Evolutionary conservation across 2,888 invertebrate species (phyloP).

Genomic region (Ochropleura leucogaster): DNA sequence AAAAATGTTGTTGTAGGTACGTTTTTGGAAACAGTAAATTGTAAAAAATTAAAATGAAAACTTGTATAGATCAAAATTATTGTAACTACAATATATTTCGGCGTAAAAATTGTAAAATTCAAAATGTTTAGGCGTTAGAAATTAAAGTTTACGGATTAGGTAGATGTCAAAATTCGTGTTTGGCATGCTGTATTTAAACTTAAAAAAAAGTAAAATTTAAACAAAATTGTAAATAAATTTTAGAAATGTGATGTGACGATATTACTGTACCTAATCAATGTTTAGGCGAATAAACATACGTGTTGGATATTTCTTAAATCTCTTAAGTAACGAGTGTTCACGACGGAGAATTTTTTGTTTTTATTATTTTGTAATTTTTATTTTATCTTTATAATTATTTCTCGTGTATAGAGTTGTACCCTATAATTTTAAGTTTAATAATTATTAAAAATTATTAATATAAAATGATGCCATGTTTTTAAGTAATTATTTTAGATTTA

Average conservation of each 20-base stretch:
- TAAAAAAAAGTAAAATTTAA: conserved; percentile 70
- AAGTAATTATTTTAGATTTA: conserved; percentile 84
- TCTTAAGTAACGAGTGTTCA: conserved; percentile 73
- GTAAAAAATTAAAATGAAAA: conserved; percentile 70
- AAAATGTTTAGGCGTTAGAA: conserved; percentile 82
- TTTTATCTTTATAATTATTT: conserved; percentile 65
- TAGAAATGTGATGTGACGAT: conserved; percentile 87
- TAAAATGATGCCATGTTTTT: conserved; percentile 89
- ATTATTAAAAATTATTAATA: conserved; percentile 74
- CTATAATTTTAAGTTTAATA: conserved; percentile 67
- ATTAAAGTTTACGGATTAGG: conserved; percentile 79
- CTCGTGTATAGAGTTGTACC: conserved; percentile 71
- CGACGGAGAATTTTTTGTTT: conserved; percentile 72
- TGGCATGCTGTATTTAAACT: conserved; percentile 84
- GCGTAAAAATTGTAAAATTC: conserved; percentile 86
- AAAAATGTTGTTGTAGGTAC: conserved; percentile 62
- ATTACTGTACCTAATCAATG: conserved; percentile 85
- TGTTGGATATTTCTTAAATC: conserved; percentile 69
- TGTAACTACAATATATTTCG: conserved; percentile 80
- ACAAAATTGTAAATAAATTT: conserved; percentile 83
- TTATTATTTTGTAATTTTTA: conserved; percentile 66
- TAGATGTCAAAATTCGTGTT: conserved; percentile 88
- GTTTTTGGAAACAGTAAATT: conserved; percentile 69
- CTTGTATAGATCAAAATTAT: conserved; percentile 79
- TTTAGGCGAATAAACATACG: conserved; percentile 78